phyloP scores from a whole-genome alignment of 2,888 invertebrate genomes.

The Petrolisthes cinctipes region DNA sequence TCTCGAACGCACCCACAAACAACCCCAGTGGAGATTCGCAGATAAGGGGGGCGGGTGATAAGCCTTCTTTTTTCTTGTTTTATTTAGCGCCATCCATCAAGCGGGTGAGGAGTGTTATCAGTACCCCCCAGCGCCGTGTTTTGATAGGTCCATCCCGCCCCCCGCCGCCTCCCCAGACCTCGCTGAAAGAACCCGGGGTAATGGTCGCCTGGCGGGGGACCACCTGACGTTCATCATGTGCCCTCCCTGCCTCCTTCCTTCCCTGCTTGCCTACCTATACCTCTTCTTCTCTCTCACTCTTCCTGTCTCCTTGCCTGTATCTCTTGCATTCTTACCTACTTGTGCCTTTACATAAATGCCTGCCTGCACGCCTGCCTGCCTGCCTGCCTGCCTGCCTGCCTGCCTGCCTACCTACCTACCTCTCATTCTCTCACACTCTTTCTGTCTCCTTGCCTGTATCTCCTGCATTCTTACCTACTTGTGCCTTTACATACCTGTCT shows the following conservation, averaged over 20 bases:
- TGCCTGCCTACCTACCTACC: background rate
- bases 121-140: constrained; percentile 47
- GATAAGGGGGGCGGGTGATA: constrained; percentile 29
- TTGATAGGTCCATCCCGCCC: constrained; percentile 50
- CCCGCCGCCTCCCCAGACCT: constrained; percentile 34
- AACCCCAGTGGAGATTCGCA: constrained; percentile 8
- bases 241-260: background rate
- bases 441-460: background rate
- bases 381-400: constrained; percentile 8
- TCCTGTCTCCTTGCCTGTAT: background rate
- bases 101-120: constrained; percentile 37
- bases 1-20: background rate
- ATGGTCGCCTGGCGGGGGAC: constrained; percentile 29
- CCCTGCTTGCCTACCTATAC: background rate
- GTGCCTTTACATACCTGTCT: background rate
- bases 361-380: background rate
- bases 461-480: background rate
- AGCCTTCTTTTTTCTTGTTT: constrained; percentile 35
- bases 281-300: constrained; percentile 3
- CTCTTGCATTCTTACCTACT: background rate
- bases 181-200: constrained; percentile 38
- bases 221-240: background rate
- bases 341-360: background rate
- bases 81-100: constrained; percentile 56
- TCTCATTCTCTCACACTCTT: background rate